A percentile compares a stretch with the other conserved stretches of the same genome.
These are phyloP conservation scores for Malurus alboscapulatus DNA, from an alignment of 2,113 vertebrate species.

Conservation along the genomic window DNA sequence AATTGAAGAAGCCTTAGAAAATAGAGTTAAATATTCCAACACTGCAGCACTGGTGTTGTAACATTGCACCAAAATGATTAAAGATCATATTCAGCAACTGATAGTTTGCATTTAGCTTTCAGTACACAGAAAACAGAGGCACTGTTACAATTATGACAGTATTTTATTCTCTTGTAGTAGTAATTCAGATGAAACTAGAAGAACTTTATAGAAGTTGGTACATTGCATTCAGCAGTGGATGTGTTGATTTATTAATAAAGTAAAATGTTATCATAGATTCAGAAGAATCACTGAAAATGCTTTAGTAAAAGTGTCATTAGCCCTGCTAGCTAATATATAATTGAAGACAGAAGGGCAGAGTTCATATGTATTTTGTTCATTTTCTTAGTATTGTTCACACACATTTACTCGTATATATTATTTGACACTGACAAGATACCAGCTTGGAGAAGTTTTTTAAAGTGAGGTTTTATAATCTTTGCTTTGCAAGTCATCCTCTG, in stretches of 20 bases:
- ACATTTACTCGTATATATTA: neutral
- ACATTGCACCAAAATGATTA: conserved; percentile 54
- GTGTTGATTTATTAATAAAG: conserved; percentile 48
- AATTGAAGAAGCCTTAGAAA: conserved; percentile 52
- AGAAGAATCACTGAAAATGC: conserved; percentile 1
- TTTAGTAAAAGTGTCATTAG: conserved; percentile 21
- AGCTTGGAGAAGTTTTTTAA: conserved; percentile 4
- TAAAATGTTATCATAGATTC: neutral
- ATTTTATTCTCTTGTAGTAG: neutral
- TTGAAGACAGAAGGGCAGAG: conserved; percentile 20
- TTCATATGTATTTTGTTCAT: conserved; percentile 19
- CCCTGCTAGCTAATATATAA: conserved; percentile 2
- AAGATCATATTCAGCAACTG: conserved; percentile 53
- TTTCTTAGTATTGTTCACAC: neutral
- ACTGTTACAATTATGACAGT: neutral
- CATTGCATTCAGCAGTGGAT: neutral
- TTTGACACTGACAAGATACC: neutral
- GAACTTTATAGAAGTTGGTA: conserved; percentile 21
- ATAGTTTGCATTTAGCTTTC: conserved; percentile 46
- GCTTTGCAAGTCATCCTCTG: neutral
- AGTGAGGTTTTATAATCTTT: conserved; percentile 4
- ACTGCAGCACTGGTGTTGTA: neutral
- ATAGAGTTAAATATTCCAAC: conserved; percentile 33
- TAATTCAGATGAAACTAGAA: conserved; percentile 14
- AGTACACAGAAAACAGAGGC: conserved; percentile 9